These are phyloP conservation scores for Bradypodion pumilum DNA, from an alignment of 2,797 vertebrate species.

Conservation along the genomic window DNA sequence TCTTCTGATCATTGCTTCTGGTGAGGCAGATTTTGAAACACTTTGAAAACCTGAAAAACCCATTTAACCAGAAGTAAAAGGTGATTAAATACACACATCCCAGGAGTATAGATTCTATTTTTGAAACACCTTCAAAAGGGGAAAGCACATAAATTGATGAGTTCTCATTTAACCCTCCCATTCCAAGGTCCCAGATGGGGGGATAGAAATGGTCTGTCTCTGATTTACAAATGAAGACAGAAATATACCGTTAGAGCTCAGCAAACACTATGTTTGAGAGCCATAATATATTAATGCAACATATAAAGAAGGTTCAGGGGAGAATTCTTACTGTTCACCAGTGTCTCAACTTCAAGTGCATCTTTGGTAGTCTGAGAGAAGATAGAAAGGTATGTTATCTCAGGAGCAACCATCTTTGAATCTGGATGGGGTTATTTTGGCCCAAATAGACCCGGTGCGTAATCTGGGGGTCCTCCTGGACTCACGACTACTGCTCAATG, in stretches of 20 bases:
- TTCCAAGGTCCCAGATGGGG: too few relatives aligned
- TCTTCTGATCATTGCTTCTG: background rate
- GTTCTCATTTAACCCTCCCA: too few relatives aligned
- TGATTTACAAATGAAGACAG: conserved; percentile 68
- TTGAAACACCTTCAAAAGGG: background rate
- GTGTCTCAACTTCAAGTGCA: conserved; percentile 48
- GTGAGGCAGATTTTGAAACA: background rate
- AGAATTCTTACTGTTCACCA: conserved; percentile 35
- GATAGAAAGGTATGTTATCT: too few relatives aligned
- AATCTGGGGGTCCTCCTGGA: too few relatives aligned
- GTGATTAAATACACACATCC: background rate
- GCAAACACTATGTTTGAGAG: conserved; percentile 30
- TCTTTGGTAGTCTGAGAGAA: conserved; percentile 29
- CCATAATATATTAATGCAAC: conserved; percentile 65
- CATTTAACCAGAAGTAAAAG: background rate
- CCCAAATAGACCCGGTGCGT: too few relatives aligned
- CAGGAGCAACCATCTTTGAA: too few relatives aligned
- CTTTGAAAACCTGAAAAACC: too few relatives aligned
- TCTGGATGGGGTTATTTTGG: too few relatives aligned
- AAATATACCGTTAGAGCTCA: conserved; percentile 17
- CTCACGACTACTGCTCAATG: too few relatives aligned
- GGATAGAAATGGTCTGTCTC: conserved; percentile 17
- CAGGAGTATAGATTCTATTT: background rate
- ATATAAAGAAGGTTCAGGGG: conserved; percentile 38
- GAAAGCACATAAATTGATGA: background rate